Percentiles rank a stretch among this genome's conserved stretches.
Conservation (phyloP, 2,113 vertebrate species). For the Odontesthes bonariensis region DNA sequence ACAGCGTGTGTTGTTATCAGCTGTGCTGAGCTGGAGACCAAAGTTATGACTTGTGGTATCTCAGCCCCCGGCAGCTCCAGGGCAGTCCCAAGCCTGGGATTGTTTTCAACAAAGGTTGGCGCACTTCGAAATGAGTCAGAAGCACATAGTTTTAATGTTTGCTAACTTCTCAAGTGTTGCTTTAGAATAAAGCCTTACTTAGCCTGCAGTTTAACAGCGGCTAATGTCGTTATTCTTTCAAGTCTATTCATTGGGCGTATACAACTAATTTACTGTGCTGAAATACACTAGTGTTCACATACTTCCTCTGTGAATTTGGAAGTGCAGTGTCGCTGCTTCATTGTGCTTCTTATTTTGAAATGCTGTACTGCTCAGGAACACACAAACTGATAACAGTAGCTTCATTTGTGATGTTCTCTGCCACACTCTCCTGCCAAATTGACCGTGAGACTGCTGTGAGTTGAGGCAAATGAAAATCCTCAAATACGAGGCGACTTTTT, state of each 20-base stretch:
- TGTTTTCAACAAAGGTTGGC: too few relatives aligned
- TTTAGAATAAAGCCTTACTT: too few relatives aligned
- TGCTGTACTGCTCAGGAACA: constrained; percentile 41
- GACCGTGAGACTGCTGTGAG: constrained; percentile 60
- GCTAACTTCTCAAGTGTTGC: too few relatives aligned
- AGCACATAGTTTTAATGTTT: too few relatives aligned
- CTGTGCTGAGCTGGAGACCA: too few relatives aligned
- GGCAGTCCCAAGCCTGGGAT: too few relatives aligned
- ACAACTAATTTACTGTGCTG: background rate
- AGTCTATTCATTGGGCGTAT: background rate
- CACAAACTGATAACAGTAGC: constrained; percentile 46
- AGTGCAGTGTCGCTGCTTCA: constrained; percentile 9
- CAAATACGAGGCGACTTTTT: constrained; percentile 30
- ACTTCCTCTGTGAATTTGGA: constrained; percentile 24
- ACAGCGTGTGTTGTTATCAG: too few relatives aligned
- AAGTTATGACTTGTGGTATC: too few relatives aligned
- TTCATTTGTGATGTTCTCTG: constrained; percentile 51
- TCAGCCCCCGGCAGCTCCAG: too few relatives aligned
- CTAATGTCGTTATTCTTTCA: background rate
- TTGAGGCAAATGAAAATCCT: constrained; percentile 59
- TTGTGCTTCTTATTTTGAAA: constrained; percentile 50
- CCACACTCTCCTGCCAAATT: constrained; percentile 60
- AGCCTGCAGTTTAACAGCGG: background rate
- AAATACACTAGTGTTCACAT: background rate
- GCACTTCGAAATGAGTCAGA: too few relatives aligned